phyloP scores from a whole-genome alignment of 2,888 invertebrate species.

The Odontothrips loti region DNA sequence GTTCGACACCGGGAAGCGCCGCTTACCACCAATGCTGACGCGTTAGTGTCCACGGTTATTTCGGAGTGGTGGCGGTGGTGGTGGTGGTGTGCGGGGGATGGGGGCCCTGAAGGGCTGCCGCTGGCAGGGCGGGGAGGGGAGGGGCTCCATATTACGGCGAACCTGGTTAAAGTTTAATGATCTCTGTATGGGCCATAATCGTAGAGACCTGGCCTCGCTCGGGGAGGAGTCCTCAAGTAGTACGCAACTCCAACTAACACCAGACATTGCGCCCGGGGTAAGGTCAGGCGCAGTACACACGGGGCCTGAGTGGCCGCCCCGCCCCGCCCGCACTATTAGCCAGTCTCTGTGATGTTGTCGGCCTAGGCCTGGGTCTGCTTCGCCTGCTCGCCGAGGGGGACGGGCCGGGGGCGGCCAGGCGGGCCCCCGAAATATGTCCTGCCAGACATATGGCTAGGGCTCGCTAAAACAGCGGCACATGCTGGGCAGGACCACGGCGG shows the following conservation, averaged over 20 bases:
- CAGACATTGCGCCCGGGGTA: not conserved
- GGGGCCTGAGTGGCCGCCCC: not conserved
- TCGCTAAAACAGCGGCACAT: no score
- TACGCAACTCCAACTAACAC: not conserved
- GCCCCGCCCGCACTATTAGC: not conserved
- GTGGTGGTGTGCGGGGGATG: no score
- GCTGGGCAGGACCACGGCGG: no score
- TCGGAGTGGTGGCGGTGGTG: no score
- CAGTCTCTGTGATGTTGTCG: not conserved
- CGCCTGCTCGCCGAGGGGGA: no score
- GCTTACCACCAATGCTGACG: no score
- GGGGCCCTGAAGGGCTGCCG: no score
- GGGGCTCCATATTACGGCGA: not conserved
- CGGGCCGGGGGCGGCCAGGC: no score
- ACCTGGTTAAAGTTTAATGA: constrained; percentile 8
- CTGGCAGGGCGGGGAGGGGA: not conserved
- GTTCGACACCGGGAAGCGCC: no score
- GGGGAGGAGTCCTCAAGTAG: not conserved
- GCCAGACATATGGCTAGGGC: no score
- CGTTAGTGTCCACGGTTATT: no score
- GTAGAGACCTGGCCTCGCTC: not conserved
- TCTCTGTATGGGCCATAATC: constrained; percentile 5
- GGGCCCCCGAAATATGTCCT: no score
- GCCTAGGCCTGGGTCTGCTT: not conserved
- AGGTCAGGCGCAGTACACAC: not conserved